Base-by-base conservation (phyloP, 2,113 vertebrate species). In the Nyctibius bracteatus region DNA sequence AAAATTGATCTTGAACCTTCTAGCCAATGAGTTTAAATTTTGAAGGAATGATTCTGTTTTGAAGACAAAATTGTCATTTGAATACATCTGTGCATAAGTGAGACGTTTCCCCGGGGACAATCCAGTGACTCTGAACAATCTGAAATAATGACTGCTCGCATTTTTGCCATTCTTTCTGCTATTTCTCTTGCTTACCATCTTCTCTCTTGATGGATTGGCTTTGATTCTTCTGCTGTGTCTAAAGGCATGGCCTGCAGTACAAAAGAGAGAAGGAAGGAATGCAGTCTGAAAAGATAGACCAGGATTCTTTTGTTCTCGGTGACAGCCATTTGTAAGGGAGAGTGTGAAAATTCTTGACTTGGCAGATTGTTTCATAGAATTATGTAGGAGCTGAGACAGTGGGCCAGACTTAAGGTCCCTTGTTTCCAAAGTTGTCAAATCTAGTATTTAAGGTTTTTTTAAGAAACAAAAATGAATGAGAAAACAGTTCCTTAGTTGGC, bases 51-150 rank as follows among this genome's bases (percentile, higher is more conserved):
- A 23, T 55, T 30, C 23, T 71, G 37, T 63, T 87, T 72, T 27
- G 30, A 88, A 70, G 86, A 55, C 33, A 65, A 31, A 88, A n/a
- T 65, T 20, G 7, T 70, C 1, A 0, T 63, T 62, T 88, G 44
- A 79, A 78, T 92, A 75, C 9, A 31, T 72, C 68, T 88, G 8
- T 51, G 21, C 2, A 0, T 72, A 57, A 58, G 62, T 73, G 49
- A 65, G 88, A 83, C 59, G 66, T 97, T 96, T 96, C 88, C 86
- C 80, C 65, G 93, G 95, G 94, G 94, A 92, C 95, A 96, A 93
- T 66, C 35, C 72, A 62, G 17, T 80, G 72, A 37, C 75, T 88
- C 65, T 78, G 54, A 89, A 15, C 55, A 31, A 47, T 31, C 75
- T 92, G 43, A 90, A 96, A 66, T 90, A 93, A 79, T 81, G 72